These are phyloP conservation scores for Argyrosomus regius DNA, from an alignment of 2,797 vertebrate genomes.

Conservation along the genomic window DNA sequence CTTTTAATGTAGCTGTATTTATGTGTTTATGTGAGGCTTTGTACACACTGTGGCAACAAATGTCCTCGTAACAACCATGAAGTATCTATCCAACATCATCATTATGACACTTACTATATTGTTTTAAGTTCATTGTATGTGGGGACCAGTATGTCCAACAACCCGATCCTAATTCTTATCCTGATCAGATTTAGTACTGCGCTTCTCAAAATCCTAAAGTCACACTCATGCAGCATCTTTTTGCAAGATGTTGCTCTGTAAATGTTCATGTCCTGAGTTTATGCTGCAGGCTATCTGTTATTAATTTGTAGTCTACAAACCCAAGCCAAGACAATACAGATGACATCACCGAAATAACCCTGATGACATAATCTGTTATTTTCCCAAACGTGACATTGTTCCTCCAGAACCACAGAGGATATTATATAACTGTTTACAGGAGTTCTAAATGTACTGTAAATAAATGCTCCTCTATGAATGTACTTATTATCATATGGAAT, in stretches of 20 bases:
- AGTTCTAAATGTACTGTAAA: conserved; percentile 2
- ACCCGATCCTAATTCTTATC: background rate
- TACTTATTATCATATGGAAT: background rate
- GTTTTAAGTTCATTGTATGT: background rate
- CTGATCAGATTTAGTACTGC: no score
- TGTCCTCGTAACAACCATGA: no score
- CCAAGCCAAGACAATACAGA: background rate
- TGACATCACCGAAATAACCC: background rate
- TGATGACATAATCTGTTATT: conserved; percentile 4
- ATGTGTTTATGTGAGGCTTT: no score
- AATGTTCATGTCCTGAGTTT: background rate
- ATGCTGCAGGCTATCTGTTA: background rate
- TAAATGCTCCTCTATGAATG: conserved; percentile 8
- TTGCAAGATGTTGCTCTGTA: background rate
- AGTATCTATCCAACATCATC: no score
- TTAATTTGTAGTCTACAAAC: background rate
- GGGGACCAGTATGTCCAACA: background rate
- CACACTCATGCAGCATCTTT: background rate
- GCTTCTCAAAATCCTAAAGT: no score
- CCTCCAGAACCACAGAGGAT: background rate
- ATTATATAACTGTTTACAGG: background rate
- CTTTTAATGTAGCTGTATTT: no score
- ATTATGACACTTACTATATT: background rate
- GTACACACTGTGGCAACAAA: no score
- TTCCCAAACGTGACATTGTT: background rate